These are phyloP conservation scores for Hydractinia symbiolongicarpus DNA, from an alignment of 30 jellyfish, hydroid and myxozoan genomes.

Conservation along the genomic window DNA sequence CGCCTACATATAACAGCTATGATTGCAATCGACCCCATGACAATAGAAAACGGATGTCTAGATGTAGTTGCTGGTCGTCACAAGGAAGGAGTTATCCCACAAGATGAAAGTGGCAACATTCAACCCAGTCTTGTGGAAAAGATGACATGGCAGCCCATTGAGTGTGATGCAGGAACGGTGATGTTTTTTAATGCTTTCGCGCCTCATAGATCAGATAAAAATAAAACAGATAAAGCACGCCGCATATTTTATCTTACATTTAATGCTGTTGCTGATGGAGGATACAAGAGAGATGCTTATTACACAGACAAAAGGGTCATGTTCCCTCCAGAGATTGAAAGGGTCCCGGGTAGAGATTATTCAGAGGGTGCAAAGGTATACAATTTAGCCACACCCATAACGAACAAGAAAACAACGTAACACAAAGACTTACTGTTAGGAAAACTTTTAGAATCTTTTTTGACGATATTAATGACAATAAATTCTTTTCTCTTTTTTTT, in stretches of 20 bases:
- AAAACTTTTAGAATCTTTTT: no score
- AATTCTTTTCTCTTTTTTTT: no score
- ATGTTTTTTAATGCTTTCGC: conserved; percentile 9
- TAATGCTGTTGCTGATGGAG: conserved; percentile 14
- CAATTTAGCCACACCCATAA: not conserved
- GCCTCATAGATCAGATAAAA: conserved; percentile 20
- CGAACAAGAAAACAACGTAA: not conserved
- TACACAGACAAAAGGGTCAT: not conserved
- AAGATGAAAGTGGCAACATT: conserved; percentile 5
- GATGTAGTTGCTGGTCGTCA: conserved; percentile 6
- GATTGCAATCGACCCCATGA: conserved; percentile 18
- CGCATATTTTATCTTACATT: conserved; percentile 12
- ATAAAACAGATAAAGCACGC: conserved; percentile 17
- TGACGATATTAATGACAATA: no score
- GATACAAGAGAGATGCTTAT: not conserved
- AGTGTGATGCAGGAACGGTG: conserved; percentile 14
- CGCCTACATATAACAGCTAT: conserved; percentile 1
- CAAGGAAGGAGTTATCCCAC: conserved; percentile 18
- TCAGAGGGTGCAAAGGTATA: conserved; percentile 10
- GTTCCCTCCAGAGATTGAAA: conserved; percentile 1
- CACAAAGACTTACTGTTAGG: no score
- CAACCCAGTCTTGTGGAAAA: not conserved
- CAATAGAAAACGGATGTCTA: conserved; percentile 15
- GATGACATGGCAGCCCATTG: conserved; percentile 6
- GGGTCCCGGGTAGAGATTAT: conserved; percentile 1